These are phyloP conservation scores for Cartodere bifasciata DNA, from an alignment of 2,888 invertebrate genomes.

Conservation along the genomic window DNA sequence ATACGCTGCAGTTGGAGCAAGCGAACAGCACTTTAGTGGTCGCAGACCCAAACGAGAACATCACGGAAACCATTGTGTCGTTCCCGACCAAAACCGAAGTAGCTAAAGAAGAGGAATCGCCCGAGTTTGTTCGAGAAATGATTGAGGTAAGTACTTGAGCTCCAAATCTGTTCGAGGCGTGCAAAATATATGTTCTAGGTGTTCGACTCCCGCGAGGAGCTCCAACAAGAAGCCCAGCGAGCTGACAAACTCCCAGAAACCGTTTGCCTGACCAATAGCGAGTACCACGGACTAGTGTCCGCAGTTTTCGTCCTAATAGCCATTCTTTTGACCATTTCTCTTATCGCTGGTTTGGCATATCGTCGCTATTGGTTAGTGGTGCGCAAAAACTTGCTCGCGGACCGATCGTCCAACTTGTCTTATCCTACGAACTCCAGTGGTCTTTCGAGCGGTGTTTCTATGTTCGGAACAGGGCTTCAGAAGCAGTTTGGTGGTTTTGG, in stretches of 20 bases:
- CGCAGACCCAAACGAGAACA: slow-evolving; percentile 20
- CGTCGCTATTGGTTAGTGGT: slow-evolving; percentile 67
- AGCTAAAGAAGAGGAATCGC: slow-evolving; percentile 35
- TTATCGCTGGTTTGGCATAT: slow-evolving; percentile 64
- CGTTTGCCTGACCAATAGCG: slow-evolving; percentile 69
- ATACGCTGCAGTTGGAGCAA: slow-evolving; percentile 19
- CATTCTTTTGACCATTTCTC: slow-evolving; percentile 57
- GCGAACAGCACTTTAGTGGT: slow-evolving; percentile 21
- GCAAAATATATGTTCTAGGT: no score
- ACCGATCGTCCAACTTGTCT: slow-evolving; percentile 35
- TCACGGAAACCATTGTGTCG: slow-evolving; percentile 21
- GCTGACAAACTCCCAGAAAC: slow-evolving; percentile 53
- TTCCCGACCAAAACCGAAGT: slow-evolving; percentile 38
- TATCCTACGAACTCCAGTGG: slow-evolving; percentile 36
- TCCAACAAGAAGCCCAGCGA: slow-evolving; percentile 52
- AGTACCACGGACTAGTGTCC: slow-evolving; percentile 74
- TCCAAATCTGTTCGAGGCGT: no score
- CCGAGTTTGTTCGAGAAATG: slow-evolving; percentile 79
- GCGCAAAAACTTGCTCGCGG: slow-evolving; percentile 51
- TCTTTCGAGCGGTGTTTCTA: slow-evolving; percentile 44
- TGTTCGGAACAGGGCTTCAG: slow-evolving; percentile 55
- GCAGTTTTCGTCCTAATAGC: slow-evolving; percentile 65
- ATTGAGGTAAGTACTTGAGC: slow-evolving; percentile 54
- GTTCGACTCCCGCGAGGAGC: slow-evolving; percentile 65
- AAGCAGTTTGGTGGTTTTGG: slow-evolving; percentile 40